A percentile compares a stretch with the other conserved stretches of the same genome.
phyloP scores from a whole-genome alignment of 2,888 invertebrate species.

The Latheticus oryzae region DNA sequence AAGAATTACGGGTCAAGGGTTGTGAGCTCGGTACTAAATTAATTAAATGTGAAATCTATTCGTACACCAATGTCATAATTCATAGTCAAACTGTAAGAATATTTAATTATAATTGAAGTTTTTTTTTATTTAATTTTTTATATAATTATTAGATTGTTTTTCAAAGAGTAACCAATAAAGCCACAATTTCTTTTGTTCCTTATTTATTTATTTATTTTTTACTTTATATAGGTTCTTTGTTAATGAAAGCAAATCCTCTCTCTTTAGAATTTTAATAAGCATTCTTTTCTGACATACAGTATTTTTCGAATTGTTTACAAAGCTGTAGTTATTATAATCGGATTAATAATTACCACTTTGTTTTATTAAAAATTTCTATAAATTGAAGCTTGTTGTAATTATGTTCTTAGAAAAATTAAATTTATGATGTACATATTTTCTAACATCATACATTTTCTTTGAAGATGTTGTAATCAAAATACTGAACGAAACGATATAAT shows the following conservation, averaged over 20 bases:
- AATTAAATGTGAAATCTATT: constrained; percentile 37
- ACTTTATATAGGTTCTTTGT: constrained; percentile 16
- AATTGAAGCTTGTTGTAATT: too few species aligned
- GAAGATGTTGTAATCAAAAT: too few species aligned
- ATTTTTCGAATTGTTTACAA: constrained; percentile 25
- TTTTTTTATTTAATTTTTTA: constrained; percentile 26
- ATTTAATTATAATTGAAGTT: constrained; percentile 39
- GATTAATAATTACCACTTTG: constrained; percentile 22
- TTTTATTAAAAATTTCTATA: too few species aligned
- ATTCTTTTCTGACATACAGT: constrained; percentile 19
- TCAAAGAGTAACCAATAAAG: constrained; percentile 5
- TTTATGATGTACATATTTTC: too few species aligned
- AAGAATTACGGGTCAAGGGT: constrained; percentile 30
- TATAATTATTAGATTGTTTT: too few species aligned
- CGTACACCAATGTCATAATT: constrained; percentile 29
- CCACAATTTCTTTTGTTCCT: background rate
- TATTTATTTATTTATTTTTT: too few species aligned
- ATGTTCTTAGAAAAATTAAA: too few species aligned
- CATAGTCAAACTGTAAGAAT: constrained; percentile 32
- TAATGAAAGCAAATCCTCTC: constrained; percentile 22
- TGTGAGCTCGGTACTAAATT: constrained; percentile 29
- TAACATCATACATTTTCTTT: too few species aligned
- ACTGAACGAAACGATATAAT: too few species aligned
- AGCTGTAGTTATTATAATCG: constrained; percentile 22
- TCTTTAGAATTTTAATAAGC: constrained; percentile 28